phyloP scores from a whole-genome alignment of 2,797 vertebrate genomes.

The Setipinna tenuifilis region DNA sequence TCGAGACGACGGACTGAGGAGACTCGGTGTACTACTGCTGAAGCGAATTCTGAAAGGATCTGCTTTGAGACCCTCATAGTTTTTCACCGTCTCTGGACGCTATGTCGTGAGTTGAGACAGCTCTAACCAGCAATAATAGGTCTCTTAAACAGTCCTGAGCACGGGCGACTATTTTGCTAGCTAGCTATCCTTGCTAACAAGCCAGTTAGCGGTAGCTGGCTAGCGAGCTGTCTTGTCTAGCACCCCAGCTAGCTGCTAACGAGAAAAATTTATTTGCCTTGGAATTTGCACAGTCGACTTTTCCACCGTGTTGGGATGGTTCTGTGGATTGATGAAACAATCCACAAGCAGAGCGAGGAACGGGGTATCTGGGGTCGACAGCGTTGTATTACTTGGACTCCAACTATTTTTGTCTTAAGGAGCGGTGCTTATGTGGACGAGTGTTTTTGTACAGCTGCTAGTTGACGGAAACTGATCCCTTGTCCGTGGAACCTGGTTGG shows the following conservation, averaged over 20 bases:
- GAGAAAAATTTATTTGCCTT: conserved; percentile 24
- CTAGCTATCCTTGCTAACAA: conserved; percentile 19
- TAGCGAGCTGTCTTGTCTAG: conserved; percentile 21
- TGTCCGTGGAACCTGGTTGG: background rate
- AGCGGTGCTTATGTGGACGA: conserved; percentile 58
- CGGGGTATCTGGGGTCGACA: conserved; percentile 63
- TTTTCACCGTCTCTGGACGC: background rate
- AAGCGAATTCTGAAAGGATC: conserved; percentile 46
- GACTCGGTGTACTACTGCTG: conserved; percentile 38
- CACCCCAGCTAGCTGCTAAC: conserved; percentile 42
- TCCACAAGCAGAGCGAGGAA: conserved; percentile 66
- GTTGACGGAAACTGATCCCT: conserved; percentile 40
- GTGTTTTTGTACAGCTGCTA: conserved; percentile 65
- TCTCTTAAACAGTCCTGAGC: conserved; percentile 18
- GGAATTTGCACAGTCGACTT: conserved; percentile 51
- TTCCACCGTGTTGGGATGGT: conserved; percentile 67
- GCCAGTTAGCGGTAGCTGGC: conserved; percentile 51
- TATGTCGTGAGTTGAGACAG: conserved; percentile 30
- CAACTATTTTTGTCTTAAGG: conserved; percentile 58
- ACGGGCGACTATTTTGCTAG: conserved; percentile 14
- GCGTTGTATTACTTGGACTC: conserved; percentile 64
- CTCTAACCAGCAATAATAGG: conserved; percentile 7
- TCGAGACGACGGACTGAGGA: conserved; percentile 60
- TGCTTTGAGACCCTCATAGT: background rate
- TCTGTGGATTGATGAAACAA: conserved; percentile 59